phyloP scores from a whole-genome alignment of 2,888 invertebrate genomes.

The Bellardia bayeri region DNA sequence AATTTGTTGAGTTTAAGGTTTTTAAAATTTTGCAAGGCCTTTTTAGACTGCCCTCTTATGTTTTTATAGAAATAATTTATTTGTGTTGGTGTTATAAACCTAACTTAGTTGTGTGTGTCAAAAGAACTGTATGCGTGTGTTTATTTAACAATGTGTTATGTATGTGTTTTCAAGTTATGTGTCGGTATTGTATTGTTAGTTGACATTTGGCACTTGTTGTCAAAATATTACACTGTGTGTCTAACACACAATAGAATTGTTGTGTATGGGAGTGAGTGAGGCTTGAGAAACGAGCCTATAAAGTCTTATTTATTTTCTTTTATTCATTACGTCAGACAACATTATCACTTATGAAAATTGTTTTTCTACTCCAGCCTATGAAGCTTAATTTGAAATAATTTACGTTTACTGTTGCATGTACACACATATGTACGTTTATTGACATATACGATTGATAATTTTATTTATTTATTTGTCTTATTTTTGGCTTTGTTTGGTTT shows the following conservation, averaged over 20 bases:
- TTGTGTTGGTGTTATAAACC: constrained; percentile 1
- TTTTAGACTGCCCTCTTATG: not conserved
- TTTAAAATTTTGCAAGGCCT: not conserved
- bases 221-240: constrained; percentile 28
- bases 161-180: not conserved
- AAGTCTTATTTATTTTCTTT: constrained; percentile 12
- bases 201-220: constrained; percentile 59
- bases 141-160: constrained; percentile 14
- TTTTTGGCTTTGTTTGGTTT: not conserved
- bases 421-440: not conserved
- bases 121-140: not conserved
- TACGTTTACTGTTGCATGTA: constrained; percentile 33
- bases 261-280: not conserved
- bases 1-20: no score
- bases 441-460: constrained; percentile 34
- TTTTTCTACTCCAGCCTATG: constrained; percentile 18
- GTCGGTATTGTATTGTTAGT: constrained; percentile 9
- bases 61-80: constrained; percentile 9
- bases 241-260: not conserved
- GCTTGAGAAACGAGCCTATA: not conserved
- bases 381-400: constrained; percentile 42
- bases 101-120: not conserved
- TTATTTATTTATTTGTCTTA: constrained; percentile 8
- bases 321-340: constrained; percentile 5
- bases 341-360: constrained; percentile 58